Conservation (phyloP, 2,113 vertebrate genomes). For the Rhinolophus sinicus region DNA sequence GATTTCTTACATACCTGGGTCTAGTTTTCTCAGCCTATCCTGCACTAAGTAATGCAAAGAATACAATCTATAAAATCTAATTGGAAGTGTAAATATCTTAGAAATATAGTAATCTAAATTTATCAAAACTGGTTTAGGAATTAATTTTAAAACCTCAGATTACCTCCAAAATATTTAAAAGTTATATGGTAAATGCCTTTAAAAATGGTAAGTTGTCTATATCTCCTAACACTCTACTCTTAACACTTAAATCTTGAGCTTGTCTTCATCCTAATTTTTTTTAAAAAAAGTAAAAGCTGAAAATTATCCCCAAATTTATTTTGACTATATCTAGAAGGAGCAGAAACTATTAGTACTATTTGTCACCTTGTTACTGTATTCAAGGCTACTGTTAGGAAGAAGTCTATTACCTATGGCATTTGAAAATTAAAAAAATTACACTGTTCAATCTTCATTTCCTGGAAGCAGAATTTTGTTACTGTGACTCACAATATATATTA, state of each 20-base stretch:
- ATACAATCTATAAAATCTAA: neutral
- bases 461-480: neutral
- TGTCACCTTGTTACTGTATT: neutral
- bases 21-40: neutral
- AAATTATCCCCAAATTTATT: neutral
- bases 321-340: neutral
- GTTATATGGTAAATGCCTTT: neutral
- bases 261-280: neutral
- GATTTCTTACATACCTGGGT: neutral
- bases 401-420: neutral
- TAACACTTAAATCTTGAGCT: neutral
- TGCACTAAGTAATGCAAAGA: neutral
- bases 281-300: neutral
- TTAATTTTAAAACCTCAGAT: neutral
- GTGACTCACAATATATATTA: neutral
- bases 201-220: neutral
- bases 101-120: slow-evolving; percentile 19
- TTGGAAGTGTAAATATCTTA: neutral
- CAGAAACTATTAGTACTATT: neutral
- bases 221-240: neutral
- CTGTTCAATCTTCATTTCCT: neutral
- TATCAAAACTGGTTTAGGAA: neutral
- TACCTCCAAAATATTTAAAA: slow-evolving; percentile 29
- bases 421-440: neutral
- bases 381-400: neutral